Base-by-base conservation (phyloP, 2,797 vertebrate genomes). In the Meriones psammophilus region DNA sequence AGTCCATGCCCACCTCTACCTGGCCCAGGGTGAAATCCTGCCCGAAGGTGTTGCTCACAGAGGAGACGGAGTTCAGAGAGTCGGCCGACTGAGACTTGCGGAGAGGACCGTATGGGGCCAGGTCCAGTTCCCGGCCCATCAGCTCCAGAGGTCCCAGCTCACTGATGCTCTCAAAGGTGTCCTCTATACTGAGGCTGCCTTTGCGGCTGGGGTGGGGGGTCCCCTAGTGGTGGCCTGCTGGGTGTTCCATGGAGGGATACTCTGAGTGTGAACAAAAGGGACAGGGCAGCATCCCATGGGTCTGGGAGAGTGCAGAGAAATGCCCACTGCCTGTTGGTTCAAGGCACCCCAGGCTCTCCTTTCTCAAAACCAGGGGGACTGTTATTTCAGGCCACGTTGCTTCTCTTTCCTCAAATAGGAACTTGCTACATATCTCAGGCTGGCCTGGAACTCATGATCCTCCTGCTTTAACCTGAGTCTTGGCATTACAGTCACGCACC, bases 31-130 rank as follows among this genome's bases (percentile, higher is more conserved):
- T 99, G 98, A 99, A 99, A 97, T 99, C 99, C 79, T 99, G 99
- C 96, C 99, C 99, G 0, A 99, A 99, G 97, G 99, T 99, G 98
- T 99, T 99, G 95, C 99, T 99, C 81, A 99, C 99, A 58, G 99
- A 99, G 56, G 99, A 99, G 98, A 99, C 98, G 95, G 99, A 99
- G 98, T 99, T 99, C 97, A 99, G 99, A 0, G 99, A 99, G 97
- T 99, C 99, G 0, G 99, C 99, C 0, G 99, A 99, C 92, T 99
- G 92, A 68, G 99, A 99, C n/a, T 99, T 99, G 95, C 99, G 99
- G 94, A 99, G 97, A 73, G 99, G 98, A n/a, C 99, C 98, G 0
- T 98, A 98, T 42, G 98, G 97, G 2, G 98, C 98, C 56, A 99
- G 98, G 97, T 99, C 99, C 97, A 99, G 98, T 90, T 99, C 99